Conservation (phyloP, 2,113 vertebrate species). For the Corythaeola cristata region DNA sequence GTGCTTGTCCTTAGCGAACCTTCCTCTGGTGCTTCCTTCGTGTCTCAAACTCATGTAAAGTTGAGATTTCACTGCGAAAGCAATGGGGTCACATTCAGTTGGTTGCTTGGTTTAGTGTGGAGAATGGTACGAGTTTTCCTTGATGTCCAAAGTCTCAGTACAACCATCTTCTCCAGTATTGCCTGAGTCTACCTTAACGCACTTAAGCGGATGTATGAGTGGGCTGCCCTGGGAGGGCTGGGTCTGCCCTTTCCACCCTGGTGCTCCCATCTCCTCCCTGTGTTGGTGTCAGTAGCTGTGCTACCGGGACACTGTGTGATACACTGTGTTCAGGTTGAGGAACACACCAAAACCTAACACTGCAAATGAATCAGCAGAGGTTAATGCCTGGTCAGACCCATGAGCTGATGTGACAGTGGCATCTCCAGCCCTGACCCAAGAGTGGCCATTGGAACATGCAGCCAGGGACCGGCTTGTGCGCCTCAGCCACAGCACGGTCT, state of each 20-base stretch:
- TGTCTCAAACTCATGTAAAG: not conserved
- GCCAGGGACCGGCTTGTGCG: not conserved
- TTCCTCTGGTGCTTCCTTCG: not conserved
- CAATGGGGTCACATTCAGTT: not conserved
- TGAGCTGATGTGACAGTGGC: not conserved
- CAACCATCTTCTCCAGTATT: not conserved
- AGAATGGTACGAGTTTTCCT: not conserved
- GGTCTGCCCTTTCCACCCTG: not conserved
- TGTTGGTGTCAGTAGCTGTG: not conserved
- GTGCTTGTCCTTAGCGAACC: not conserved
- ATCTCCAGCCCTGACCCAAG: not conserved
- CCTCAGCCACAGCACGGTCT: not conserved
- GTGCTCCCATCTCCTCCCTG: not conserved
- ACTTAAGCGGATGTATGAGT: not conserved
- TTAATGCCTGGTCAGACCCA: not conserved
- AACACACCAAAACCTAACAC: not conserved
- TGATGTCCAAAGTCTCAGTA: not conserved
- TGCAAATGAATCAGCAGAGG: not conserved
- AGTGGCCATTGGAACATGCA: rapidly evolving
- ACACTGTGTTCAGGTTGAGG: not conserved
- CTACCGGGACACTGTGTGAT: rapidly evolving
- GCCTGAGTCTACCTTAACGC: not conserved
- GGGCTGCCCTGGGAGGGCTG: rapidly evolving
- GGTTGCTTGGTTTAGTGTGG: not conserved
- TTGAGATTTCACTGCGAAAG: not conserved